phyloP scores from a whole-genome alignment of 92 coral and sea anemone species.

The Parazoanthus darwini region DNA sequence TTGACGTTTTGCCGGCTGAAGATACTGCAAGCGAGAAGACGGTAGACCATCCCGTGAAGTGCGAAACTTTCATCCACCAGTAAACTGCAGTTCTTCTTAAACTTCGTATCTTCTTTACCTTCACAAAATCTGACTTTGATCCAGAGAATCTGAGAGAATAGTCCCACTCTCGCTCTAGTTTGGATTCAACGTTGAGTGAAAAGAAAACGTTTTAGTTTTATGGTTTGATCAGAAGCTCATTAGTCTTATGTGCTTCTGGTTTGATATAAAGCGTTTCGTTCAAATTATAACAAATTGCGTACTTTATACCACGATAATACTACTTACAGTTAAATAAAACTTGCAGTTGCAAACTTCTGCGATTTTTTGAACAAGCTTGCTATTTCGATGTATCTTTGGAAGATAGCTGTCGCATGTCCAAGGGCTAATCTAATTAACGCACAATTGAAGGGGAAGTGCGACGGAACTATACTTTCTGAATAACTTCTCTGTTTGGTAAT shows the following conservation, averaged over 20 bases:
- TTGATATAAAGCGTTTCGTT: too few relatives aligned
- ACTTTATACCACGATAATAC: too few relatives aligned
- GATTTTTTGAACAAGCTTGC: too few relatives aligned
- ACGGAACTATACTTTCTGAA: too few relatives aligned
- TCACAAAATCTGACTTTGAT: slow-evolving; percentile 9
- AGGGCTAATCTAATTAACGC: too few relatives aligned
- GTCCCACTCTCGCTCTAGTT: slow-evolving; percentile 32
- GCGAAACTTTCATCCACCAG: slow-evolving; percentile 35
- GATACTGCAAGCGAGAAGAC: slow-evolving; percentile 12
- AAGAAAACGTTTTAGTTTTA: background rate
- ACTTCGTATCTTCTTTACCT: slow-evolving; percentile 5
- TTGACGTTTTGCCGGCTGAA: background rate
- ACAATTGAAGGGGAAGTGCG: too few relatives aligned
- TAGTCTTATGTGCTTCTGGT: too few relatives aligned
- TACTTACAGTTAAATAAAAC: too few relatives aligned
- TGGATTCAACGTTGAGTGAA: background rate
- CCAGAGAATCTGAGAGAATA: slow-evolving; percentile 39
- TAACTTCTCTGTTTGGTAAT: too few relatives aligned
- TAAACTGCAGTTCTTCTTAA: background rate
- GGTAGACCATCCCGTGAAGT: slow-evolving; percentile 21
- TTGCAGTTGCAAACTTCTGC: too few relatives aligned
- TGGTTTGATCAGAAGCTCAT: too few relatives aligned
- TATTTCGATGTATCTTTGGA: background rate
- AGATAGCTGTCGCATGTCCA: background rate
- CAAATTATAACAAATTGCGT: too few relatives aligned